Evolutionary conservation across 2,113 vertebrate species (phyloP).

Genomic region (Heliornis fulica): DNA sequence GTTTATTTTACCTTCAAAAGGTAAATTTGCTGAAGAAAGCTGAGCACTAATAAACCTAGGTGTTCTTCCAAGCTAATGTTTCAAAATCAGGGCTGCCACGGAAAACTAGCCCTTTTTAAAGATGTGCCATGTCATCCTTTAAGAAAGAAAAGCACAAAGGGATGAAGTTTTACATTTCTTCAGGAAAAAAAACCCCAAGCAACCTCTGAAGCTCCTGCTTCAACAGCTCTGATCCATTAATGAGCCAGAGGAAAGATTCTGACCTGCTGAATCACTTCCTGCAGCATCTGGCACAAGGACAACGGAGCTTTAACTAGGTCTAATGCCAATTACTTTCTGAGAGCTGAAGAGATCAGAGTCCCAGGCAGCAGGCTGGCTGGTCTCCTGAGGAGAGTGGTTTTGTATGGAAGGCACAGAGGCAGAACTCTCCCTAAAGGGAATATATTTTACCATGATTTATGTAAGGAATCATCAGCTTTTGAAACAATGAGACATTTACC

Average conservation of each 20-base stretch:
- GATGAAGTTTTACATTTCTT: background rate
- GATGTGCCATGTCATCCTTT: background rate
- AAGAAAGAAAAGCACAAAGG: background rate
- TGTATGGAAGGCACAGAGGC: background rate
- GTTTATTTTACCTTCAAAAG: background rate
- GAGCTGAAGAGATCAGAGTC: background rate
- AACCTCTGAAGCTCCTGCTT: background rate
- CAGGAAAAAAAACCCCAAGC: background rate
- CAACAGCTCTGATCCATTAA: background rate
- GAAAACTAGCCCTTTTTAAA: background rate
- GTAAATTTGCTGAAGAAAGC: background rate
- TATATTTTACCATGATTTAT: background rate
- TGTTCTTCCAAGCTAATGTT: background rate
- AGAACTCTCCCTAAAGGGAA: background rate
- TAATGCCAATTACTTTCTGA: background rate
- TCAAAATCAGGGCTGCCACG: background rate
- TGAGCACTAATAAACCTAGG: background rate
- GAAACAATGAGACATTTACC: background rate
- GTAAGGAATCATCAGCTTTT: background rate
- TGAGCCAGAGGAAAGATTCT: background rate
- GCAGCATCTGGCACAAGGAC: background rate
- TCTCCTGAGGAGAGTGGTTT: background rate
- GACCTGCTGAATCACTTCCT: constrained; percentile 46
- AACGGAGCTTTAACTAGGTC: background rate
- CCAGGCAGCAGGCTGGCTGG: background rate